Conservation (phyloP, 2,797 vertebrate genomes). For the Cryptoblepharus egeriae region DNA sequence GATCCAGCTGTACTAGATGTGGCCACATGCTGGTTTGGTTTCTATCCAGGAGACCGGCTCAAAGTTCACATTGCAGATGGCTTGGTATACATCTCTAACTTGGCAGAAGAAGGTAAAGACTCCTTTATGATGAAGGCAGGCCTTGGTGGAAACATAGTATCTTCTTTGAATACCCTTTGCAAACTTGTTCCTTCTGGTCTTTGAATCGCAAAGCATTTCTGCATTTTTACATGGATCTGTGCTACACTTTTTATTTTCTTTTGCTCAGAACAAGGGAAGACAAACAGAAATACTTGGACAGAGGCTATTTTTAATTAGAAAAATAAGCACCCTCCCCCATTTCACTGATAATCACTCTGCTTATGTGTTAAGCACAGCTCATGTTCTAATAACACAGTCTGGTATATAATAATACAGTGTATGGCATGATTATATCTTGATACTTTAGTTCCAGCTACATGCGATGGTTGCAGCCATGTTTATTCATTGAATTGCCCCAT, state of each 20-base stretch:
- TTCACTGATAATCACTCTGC: too few relatives aligned
- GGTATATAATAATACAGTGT: too few relatives aligned
- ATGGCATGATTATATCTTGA: too few relatives aligned
- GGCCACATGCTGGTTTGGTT: slow-evolving; percentile 89
- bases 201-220: not conserved
- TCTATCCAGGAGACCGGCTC: slow-evolving; percentile 84
- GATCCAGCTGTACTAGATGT: slow-evolving; percentile 89
- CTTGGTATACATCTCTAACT: slow-evolving; percentile 71
- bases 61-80: slow-evolving; percentile 81
- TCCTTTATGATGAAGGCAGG: slow-evolving; percentile 56
- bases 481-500: too few relatives aligned
- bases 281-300: too few relatives aligned
- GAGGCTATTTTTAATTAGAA: not conserved
- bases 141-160: slow-evolving; percentile 66
- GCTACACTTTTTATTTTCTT: not conserved
- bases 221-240: not conserved
- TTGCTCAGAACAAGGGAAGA: not conserved
- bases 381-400: too few relatives aligned
- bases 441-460: too few relatives aligned
- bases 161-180: slow-evolving; percentile 51
- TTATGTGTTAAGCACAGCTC: too few relatives aligned
- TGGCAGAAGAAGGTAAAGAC: slow-evolving; percentile 71
- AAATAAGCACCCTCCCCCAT: not conserved
- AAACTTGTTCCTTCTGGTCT: not conserved
- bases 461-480: too few relatives aligned